phyloP scores from a whole-genome alignment of 2,797 vertebrate genomes.

The Avahi laniger region DNA sequence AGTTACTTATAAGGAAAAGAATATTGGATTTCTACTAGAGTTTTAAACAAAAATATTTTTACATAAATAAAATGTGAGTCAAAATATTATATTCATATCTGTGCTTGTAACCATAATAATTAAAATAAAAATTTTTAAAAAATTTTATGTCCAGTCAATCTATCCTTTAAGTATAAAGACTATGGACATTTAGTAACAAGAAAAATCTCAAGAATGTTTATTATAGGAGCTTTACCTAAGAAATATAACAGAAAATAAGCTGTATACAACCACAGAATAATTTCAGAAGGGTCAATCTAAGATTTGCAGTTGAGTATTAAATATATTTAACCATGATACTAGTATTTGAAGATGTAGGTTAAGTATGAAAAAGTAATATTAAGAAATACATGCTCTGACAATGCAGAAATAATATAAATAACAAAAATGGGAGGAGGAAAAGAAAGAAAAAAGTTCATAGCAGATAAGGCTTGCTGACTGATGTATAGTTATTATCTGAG shows the following conservation, averaged over 20 bases:
- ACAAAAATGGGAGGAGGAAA: not conserved
- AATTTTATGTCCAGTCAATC: not conserved
- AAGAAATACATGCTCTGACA: not conserved
- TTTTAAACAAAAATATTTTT: not conserved
- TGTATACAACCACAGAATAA: not conserved
- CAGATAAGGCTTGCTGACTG: not conserved
- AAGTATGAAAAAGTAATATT: not conserved
- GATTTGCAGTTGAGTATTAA: not conserved
- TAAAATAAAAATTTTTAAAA: no score
- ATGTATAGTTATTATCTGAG: not conserved
- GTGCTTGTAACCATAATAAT: no score
- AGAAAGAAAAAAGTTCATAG: not conserved
- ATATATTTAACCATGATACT: not conserved
- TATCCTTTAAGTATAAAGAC: not conserved
- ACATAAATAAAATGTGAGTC: slow-evolving; percentile 5
- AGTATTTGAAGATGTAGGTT: not conserved
- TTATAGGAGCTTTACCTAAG: not conserved
- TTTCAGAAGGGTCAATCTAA: not conserved
- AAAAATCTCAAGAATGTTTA: not conserved
- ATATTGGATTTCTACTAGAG: slow-evolving; percentile 9
- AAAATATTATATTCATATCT: not conserved
- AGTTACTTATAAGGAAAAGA: not conserved
- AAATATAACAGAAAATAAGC: not conserved
- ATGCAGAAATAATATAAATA: not conserved
- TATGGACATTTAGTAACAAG: not conserved